Evolutionary conservation across 2,797 vertebrate genomes (phyloP).

Genomic region (Cetoscarus ocellatus): DNA sequence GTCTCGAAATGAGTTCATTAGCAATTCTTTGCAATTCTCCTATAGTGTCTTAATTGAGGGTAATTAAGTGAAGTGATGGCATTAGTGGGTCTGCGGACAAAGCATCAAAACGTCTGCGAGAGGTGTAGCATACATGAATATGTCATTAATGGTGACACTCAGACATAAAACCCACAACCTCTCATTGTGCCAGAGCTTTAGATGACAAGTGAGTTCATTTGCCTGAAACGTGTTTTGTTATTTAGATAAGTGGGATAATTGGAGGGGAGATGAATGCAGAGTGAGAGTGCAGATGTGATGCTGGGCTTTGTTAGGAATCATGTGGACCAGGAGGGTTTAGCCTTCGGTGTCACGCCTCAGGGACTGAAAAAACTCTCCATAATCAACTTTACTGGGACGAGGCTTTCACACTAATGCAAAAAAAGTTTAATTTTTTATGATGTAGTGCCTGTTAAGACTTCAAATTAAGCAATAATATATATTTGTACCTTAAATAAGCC

Average conservation of each 20-base stretch:
- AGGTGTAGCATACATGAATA: constrained; percentile 74
- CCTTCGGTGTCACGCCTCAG: constrained; percentile 22
- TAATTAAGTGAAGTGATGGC: constrained; percentile 85
- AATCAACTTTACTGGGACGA: neutral
- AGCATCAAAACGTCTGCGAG: constrained; percentile 76
- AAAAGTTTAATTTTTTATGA: neutral
- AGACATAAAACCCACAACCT: constrained; percentile 60
- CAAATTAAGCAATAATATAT: too few species aligned
- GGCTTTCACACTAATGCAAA: neutral
- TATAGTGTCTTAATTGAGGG: constrained; percentile 83
- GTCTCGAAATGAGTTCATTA: constrained; percentile 83
- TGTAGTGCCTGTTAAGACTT: too few species aligned
- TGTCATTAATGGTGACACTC: constrained; percentile 80
- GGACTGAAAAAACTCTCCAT: neutral
- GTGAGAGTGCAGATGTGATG: constrained; percentile 57
- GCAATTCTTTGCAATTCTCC: constrained; percentile 84
- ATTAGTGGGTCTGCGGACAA: constrained; percentile 79
- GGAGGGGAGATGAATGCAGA: constrained; percentile 44
- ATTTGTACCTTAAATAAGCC: too few species aligned
- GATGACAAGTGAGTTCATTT: constrained; percentile 66
- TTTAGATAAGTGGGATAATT: constrained; percentile 79
- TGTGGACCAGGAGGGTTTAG: constrained; percentile 49
- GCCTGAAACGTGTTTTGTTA: constrained; percentile 69
- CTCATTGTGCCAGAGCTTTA: constrained; percentile 61
- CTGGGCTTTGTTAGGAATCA: constrained; percentile 39